A percentile compares a stretch with the other conserved stretches of the same genome.
Conservation (phyloP, 2,797 vertebrate species). For the Tokudaia tokunoshimensis region DNA sequence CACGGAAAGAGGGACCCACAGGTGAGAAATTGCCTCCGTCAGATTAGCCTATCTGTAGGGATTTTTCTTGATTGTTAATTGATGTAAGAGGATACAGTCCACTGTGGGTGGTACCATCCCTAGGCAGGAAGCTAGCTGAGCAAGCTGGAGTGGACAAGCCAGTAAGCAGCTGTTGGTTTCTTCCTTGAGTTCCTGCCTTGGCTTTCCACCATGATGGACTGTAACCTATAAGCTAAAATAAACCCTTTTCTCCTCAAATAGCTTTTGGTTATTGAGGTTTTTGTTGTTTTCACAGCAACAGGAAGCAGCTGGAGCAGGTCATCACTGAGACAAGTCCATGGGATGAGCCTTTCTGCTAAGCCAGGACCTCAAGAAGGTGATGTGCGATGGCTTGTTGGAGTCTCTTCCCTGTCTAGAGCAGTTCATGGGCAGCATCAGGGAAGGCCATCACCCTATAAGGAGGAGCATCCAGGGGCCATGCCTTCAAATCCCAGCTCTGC, state of each 20-base stretch:
- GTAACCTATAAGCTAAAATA: not conserved
- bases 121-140: not conserved
- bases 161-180: not conserved
- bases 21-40: not conserved
- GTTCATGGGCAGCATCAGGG: not conserved
- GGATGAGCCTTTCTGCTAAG: not conserved
- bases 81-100: not conserved
- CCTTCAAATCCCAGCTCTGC: not conserved
- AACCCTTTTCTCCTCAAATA: not conserved
- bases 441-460: not conserved
- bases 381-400: not conserved
- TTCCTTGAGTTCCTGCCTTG: not conserved
- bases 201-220: not conserved
- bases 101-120: not conserved
- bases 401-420: not conserved
- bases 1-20: not conserved
- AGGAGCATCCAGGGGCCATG: not conserved
- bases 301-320: not conserved
- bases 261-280: not conserved
- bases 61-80: not conserved
- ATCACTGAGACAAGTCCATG: not conserved
- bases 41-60: not conserved
- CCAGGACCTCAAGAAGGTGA: not conserved
- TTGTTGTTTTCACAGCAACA: not conserved
- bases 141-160: not conserved